Evolutionary conservation across 2,797 vertebrate species (phyloP).

Genomic region (Dendrocincla tyrannina): DNA sequence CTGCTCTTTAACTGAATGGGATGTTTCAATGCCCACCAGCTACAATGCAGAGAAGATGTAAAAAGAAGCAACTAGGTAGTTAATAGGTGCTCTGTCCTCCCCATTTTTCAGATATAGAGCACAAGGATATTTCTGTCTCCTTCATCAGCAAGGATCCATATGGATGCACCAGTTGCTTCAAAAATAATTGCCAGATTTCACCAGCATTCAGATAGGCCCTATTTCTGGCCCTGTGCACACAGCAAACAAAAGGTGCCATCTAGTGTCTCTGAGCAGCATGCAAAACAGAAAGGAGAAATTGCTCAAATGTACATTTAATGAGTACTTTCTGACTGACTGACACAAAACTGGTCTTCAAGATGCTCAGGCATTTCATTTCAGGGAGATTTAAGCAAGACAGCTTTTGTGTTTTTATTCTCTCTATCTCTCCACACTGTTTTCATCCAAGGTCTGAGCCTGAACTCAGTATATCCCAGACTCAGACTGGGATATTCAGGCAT

Average conservation of each 20-base stretch:
- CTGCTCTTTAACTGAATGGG: not conserved
- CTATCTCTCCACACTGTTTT: not conserved
- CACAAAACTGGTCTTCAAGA: not conserved
- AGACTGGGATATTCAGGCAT: not conserved
- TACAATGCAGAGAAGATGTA: not conserved
- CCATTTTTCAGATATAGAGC: not conserved
- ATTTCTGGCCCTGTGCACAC: conserved; percentile 56
- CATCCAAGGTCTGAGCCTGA: not conserved
- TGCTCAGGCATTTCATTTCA: not conserved
- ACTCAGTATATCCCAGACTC: not conserved
- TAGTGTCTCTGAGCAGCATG: conserved; percentile 58
- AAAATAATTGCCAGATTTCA: conserved; percentile 69
- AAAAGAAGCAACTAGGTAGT: conserved; percentile 2
- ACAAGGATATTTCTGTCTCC: conserved; percentile 21
- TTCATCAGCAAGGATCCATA: conserved; percentile 49
- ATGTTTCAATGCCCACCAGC: not conserved
- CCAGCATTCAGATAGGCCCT: conserved; percentile 37
- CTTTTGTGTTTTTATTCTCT: not conserved
- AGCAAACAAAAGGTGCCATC: conserved; percentile 67
- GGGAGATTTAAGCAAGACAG: not conserved
- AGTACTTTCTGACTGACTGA: not conserved
- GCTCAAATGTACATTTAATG: not conserved
- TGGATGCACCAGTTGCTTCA: conserved; percentile 55
- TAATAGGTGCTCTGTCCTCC: not conserved
- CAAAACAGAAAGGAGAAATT: not conserved